phyloP scores from a whole-genome alignment of 2,113 vertebrate species.

The Siniperca chuatsi region DNA sequence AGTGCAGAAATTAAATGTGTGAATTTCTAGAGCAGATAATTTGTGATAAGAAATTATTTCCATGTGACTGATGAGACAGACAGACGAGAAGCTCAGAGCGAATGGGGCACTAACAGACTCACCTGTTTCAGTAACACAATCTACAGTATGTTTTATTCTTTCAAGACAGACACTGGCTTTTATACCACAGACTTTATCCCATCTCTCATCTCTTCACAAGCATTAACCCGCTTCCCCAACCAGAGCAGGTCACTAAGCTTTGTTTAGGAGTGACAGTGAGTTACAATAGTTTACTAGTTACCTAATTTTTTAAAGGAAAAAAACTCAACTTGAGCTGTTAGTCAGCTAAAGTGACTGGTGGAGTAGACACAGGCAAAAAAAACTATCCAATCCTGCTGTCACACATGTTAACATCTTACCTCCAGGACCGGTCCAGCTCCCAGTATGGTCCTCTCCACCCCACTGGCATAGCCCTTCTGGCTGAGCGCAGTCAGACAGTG shows the following conservation, averaged over 20 bases:
- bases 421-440: conserved; percentile 98
- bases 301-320: not conserved
- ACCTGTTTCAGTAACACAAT: not conserved
- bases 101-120: not conserved
- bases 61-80: not conserved
- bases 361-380: not conserved
- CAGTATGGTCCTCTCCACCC: conserved; percentile 97
- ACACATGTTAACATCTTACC: conserved; percentile 81
- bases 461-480: conserved; percentile 98
- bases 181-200: not conserved
- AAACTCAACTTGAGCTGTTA: not conserved
- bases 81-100: not conserved
- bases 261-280: not conserved
- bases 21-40: not conserved
- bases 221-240: not conserved
- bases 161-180: not conserved
- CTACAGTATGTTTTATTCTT: not conserved
- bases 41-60: not conserved
- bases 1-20: not conserved
- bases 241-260: not conserved
- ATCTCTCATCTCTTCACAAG: not conserved
- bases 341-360: not conserved
- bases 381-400: not conserved
- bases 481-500: conserved; percentile 97
- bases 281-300: not conserved